Conservation (phyloP, 2,113 vertebrate species). For the Ceyx melanurus region DNA sequence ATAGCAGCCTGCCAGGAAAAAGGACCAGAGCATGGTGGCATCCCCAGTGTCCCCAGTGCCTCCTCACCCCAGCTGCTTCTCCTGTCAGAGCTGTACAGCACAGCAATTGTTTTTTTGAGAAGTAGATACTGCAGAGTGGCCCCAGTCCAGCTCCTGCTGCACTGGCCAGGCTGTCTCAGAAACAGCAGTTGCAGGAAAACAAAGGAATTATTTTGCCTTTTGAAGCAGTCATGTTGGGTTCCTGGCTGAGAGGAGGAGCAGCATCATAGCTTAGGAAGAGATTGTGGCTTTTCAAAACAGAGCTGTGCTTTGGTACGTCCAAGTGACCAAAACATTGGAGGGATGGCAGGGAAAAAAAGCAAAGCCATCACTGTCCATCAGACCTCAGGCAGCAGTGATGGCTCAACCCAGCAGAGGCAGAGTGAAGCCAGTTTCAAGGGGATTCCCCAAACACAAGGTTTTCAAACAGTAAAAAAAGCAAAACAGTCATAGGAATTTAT, state of each 20-base stretch:
- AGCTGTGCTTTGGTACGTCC: not conserved
- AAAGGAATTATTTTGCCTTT: not conserved
- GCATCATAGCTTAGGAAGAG: not conserved
- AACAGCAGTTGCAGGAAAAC: not conserved
- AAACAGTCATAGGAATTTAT: not conserved
- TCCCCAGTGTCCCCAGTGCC: fast-evolving
- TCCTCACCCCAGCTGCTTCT: not conserved
- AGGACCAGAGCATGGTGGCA: not conserved
- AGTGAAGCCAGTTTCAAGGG: not conserved
- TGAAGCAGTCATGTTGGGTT: fast-evolving
- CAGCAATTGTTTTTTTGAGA: not conserved
- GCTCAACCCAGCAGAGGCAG: not conserved
- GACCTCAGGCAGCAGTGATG: not conserved
- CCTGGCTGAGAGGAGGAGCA: not conserved
- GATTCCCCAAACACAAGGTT: not conserved
- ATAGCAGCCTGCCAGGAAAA: not conserved
- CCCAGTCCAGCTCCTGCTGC: not conserved
- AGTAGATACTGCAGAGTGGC: not conserved
- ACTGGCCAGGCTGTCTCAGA: not conserved
- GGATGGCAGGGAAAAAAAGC: not conserved
- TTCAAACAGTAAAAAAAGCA: not conserved
- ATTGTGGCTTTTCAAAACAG: not conserved
- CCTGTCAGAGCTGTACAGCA: not conserved
- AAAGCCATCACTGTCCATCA: not conserved
- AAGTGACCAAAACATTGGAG: not conserved